phyloP scores from a whole-genome alignment of 2,797 vertebrate species.

The Malacoraja senta region DNA sequence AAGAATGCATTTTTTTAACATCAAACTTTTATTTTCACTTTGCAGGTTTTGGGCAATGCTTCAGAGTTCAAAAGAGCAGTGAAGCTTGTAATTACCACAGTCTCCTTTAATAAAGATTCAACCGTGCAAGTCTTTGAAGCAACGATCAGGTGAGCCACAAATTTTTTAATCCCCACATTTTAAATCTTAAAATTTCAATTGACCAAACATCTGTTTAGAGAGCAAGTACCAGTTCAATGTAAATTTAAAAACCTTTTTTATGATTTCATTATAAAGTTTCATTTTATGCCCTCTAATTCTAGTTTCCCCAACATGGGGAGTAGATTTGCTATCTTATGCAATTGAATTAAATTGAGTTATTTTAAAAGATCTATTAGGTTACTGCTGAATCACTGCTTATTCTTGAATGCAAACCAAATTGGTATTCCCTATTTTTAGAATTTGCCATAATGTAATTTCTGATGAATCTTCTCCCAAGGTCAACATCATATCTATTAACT shows the following conservation, averaged over 20 bases:
- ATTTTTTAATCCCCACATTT: background rate
- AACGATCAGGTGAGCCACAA: conserved; percentile 77
- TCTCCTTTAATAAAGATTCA: conserved; percentile 95
- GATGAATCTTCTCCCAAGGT: background rate
- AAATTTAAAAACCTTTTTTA: background rate
- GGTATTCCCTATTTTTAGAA: background rate
- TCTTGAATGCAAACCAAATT: background rate
- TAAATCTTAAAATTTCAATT: background rate
- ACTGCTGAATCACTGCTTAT: background rate
- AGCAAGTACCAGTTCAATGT: background rate
- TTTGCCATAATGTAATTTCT: background rate
- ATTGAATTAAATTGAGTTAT: background rate
- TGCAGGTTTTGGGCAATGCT: conserved; percentile 89
- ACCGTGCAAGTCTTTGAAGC: conserved; percentile 97
- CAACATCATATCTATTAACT: background rate
- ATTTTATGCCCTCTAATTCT: background rate
- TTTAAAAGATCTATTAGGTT: background rate
- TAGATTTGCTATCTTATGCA: background rate
- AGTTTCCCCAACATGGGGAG: background rate
- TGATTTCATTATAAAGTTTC: background rate
- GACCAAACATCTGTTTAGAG: background rate
- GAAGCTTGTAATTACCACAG: conserved; percentile 87
- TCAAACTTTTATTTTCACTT: conserved; percentile 44
- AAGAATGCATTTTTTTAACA: background rate
- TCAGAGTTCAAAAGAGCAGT: conserved; percentile 92